phyloP scores from a whole-genome alignment of 2,113 vertebrate species.

The Sprattus sprattus region DNA sequence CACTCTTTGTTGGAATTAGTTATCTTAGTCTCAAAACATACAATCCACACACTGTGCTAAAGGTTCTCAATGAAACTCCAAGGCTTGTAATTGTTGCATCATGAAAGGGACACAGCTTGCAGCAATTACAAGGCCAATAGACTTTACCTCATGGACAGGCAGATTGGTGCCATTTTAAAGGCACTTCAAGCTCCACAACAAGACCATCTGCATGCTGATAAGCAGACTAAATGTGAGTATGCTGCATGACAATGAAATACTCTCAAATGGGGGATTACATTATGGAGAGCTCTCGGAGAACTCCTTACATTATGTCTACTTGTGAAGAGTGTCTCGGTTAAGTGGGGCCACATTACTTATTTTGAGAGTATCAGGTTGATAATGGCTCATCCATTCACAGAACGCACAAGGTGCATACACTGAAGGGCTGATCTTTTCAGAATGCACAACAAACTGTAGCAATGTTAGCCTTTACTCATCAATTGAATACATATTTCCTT shows the following conservation, averaged over 20 bases:
- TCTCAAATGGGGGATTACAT: constrained; percentile 44
- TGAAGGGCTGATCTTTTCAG: background rate
- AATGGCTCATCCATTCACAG: background rate
- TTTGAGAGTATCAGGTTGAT: background rate
- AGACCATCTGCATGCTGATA: constrained; percentile 63
- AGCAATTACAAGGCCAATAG: constrained; percentile 67
- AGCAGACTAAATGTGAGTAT: constrained; percentile 48
- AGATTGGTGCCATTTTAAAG: constrained; percentile 59
- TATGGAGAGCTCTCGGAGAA: constrained; percentile 22
- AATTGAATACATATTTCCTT: background rate
- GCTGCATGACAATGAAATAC: constrained; percentile 51
- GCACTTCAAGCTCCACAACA: constrained; percentile 57
- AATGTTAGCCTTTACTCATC: background rate
- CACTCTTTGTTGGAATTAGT: background rate
- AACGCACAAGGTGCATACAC: background rate
- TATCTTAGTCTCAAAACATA: background rate
- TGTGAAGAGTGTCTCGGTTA: constrained; percentile 12
- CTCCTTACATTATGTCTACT: constrained; percentile 27
- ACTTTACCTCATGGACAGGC: constrained; percentile 57
- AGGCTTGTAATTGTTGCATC: constrained; percentile 44
- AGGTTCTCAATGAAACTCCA: constrained; percentile 23
- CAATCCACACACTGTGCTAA: background rate
- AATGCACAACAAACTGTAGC: background rate
- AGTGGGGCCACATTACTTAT: constrained; percentile 14
- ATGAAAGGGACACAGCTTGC: constrained; percentile 68